Base-by-base conservation (phyloP, 2,113 vertebrate genomes). In the Microtus oregoni region DNA sequence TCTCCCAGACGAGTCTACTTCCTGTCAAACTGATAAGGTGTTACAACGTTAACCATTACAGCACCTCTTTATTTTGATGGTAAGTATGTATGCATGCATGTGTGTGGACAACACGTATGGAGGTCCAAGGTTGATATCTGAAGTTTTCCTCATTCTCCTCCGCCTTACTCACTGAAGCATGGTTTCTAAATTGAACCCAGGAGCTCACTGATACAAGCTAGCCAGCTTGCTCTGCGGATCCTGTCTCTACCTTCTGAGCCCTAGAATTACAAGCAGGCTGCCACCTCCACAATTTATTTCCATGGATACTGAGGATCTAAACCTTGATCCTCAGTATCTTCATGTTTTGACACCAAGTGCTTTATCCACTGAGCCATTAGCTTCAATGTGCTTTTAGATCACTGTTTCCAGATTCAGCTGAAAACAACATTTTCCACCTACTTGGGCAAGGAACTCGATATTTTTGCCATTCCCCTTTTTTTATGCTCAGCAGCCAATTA, bases 371-470 rank as follows among this genome's bases (percentile, higher is more conserved):
- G 14, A 61, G 55, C 35, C 35, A 61, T 38, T 50, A 86, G 90
- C 10, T 32, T 88, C 3, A 35, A 17, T 4, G 91, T 52, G n/a
- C 52, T 65, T 87, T 93, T 72, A 50, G 15, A 41, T 86, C 70
- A 72, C 15, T 85, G 79, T 72, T 89, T 93, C 41, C 50, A 88
- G 63, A 44, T 44, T 97, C 38, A 47, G 70, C 55, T 82, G 77
- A 73, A 90, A 94, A 68, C 32, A 92, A 58, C 35, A 90, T 63
- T 61, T 79, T 73, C 38, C 9, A 72, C 24, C 55, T 95, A 73
- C 19, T 58, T 78, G 90, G 50, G 28, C 30, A 91, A 93, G 86
- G 78, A 95, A 92, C 65, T 79, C 35, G 44, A 7, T 70, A 63
- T 94, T 92, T 91, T 86, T 91, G 50, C 76, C 20, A 38, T 86